A percentile compares a stretch with the other conserved stretches of the same genome.
phyloP scores from a whole-genome alignment of 2,888 invertebrate genomes.

The Limnephilus auricula region DNA sequence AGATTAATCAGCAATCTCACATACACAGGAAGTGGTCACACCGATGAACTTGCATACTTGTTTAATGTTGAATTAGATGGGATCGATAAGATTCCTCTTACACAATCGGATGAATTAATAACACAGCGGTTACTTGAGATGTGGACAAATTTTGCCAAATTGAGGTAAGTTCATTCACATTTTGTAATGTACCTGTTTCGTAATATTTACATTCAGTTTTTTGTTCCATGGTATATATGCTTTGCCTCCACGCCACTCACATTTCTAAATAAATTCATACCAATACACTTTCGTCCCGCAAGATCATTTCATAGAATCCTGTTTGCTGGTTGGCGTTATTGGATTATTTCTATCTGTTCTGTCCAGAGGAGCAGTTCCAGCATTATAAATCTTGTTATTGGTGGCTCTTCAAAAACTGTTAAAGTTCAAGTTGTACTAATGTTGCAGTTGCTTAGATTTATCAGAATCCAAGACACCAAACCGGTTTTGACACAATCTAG shows the following conservation, averaged over 20 bases:
- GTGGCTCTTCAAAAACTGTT: not conserved
- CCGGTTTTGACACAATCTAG: too few relatives aligned
- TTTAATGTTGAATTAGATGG: slow-evolving; percentile 9
- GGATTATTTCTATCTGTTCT: not conserved
- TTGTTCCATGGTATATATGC: slow-evolving; percentile 25
- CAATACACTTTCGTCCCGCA: not conserved
- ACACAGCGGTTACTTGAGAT: slow-evolving; percentile 25
- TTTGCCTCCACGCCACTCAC: not conserved
- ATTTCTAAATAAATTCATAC: not conserved
- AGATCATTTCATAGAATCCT: not conserved
- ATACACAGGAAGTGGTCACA: not conserved
- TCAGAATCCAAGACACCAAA: too few relatives aligned
- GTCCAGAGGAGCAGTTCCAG: too few relatives aligned
- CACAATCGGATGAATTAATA: not conserved
- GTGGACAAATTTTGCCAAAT: slow-evolving; percentile 53
- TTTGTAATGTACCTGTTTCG: not conserved
- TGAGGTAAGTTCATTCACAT: not conserved
- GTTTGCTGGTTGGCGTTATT: not conserved
- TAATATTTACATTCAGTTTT: not conserved
- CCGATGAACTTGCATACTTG: slow-evolving; percentile 44
- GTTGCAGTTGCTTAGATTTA: too few relatives aligned
- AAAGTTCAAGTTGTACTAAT: not conserved
- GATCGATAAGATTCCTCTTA: not conserved
- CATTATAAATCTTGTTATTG: not conserved
- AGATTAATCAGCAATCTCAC: not conserved